These are phyloP conservation scores for Cacatua alba DNA, from an alignment of 2,113 vertebrate species.

Conservation along the genomic window DNA sequence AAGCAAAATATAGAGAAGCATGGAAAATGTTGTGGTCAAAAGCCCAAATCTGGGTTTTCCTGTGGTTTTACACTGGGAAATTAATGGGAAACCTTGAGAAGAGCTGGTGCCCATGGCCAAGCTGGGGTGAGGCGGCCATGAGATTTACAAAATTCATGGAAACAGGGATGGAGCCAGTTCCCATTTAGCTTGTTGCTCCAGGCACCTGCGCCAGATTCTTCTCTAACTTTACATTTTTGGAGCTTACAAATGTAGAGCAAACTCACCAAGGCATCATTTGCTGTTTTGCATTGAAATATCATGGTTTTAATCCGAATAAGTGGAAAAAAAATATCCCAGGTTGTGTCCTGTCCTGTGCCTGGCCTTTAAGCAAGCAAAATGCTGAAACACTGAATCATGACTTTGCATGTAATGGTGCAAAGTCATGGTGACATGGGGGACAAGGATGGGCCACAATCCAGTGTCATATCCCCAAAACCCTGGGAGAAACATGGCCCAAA, in stretches of 20 bases:
- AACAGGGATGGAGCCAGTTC: background rate
- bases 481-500: background rate
- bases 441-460: background rate
- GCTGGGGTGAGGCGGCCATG: rapidly evolving
- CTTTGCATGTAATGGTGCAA: background rate
- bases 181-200: background rate
- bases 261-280: background rate
- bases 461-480: background rate
- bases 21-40: background rate
- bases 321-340: background rate
- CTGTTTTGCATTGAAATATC: background rate
- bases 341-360: background rate
- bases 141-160: background rate
- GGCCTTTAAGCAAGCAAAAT: background rate
- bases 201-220: background rate
- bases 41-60: background rate
- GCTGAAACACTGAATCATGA: background rate
- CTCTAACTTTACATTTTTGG: background rate
- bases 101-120: background rate
- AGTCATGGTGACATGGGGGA: rapidly evolving
- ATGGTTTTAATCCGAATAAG: rapidly evolving
- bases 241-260: background rate
- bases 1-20: background rate
- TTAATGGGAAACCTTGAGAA: rapidly evolving
- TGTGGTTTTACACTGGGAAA: background rate